These are phyloP conservation scores for Okamejei kenojei DNA, from an alignment of 2,797 vertebrate genomes.

Conservation along the genomic window DNA sequence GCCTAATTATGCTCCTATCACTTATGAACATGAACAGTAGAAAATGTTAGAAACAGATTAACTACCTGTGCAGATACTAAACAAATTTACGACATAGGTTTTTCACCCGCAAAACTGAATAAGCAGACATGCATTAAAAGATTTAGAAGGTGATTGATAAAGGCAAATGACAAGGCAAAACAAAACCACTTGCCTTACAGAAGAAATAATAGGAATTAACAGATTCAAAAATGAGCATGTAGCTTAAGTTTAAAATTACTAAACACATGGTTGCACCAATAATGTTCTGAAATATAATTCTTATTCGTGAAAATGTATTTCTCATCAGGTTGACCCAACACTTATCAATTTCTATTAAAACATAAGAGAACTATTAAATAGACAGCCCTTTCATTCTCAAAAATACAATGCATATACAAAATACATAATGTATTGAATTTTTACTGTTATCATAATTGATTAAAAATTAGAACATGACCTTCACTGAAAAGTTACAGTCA, in stretches of 20 bases:
- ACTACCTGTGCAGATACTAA: background rate
- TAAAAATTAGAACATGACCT: background rate
- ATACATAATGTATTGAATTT: background rate
- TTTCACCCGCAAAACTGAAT: background rate
- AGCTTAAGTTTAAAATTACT: background rate
- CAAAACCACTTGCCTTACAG: no score
- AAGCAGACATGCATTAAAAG: background rate
- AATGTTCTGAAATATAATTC: background rate
- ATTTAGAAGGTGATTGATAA: background rate
- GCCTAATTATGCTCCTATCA: no score
- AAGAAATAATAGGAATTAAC: background rate
- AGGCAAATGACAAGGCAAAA: background rate
- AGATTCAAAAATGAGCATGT: background rate
- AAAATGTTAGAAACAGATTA: background rate
- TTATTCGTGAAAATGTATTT: background rate
- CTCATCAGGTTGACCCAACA: background rate
- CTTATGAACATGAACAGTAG: background rate
- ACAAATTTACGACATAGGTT: background rate
- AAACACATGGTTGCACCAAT: background rate
- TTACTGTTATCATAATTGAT: background rate
- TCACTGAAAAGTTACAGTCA: background rate
- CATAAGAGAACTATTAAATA: background rate
- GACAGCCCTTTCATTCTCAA: background rate
- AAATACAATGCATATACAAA: background rate
- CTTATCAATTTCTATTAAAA: background rate